Evolutionary conservation across 2,888 invertebrate genomes (phyloP).

Genomic region (Gastracanthus pulcherrimus): DNA sequence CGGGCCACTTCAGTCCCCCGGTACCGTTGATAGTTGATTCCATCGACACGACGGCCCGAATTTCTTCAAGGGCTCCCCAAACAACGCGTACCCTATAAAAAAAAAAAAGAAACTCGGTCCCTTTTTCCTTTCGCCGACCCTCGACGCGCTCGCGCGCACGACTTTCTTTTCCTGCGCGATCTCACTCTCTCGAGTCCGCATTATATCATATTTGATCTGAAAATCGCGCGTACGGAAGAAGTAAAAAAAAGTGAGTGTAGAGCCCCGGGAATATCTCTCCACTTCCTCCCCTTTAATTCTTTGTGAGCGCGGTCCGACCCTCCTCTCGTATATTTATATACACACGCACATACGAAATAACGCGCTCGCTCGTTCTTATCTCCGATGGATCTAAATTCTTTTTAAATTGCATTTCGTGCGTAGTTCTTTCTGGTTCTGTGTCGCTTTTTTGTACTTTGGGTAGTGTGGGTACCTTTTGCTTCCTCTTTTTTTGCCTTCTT

Average conservation of each 20-base stretch:
- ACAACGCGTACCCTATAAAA: too few relatives aligned
- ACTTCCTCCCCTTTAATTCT: conserved; percentile 43
- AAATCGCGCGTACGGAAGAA: conserved; percentile 24
- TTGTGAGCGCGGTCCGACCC: conserved; percentile 12
- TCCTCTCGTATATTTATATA: conserved; percentile 20
- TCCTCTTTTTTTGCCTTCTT: conserved; percentile 1
- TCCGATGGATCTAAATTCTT: conserved; percentile 47
- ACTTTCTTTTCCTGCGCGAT: conserved; percentile 19
- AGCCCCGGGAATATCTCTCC: conserved; percentile 12
- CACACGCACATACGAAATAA: conserved; percentile 27
- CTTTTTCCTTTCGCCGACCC: conserved; percentile 16
- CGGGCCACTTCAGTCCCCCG: conserved; percentile 17
- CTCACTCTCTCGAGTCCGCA: neutral
- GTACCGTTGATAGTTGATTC: conserved; percentile 11
- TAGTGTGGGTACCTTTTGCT: too few relatives aligned
- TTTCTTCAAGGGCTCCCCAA: conserved; percentile 33
- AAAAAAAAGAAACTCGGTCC: conserved; percentile 2
- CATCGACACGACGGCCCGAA: too few relatives aligned
- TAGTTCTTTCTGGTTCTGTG: neutral
- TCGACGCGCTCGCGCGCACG: neutral
- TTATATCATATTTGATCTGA: conserved; percentile 33
- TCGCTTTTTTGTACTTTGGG: neutral
- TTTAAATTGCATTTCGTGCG: conserved; percentile 44
- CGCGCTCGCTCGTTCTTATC: conserved; percentile 51
- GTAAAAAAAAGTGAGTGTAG: too few relatives aligned